Conservation (phyloP, 1,140 invertebrate genomes). For the Trachelipus rathkii region DNA sequence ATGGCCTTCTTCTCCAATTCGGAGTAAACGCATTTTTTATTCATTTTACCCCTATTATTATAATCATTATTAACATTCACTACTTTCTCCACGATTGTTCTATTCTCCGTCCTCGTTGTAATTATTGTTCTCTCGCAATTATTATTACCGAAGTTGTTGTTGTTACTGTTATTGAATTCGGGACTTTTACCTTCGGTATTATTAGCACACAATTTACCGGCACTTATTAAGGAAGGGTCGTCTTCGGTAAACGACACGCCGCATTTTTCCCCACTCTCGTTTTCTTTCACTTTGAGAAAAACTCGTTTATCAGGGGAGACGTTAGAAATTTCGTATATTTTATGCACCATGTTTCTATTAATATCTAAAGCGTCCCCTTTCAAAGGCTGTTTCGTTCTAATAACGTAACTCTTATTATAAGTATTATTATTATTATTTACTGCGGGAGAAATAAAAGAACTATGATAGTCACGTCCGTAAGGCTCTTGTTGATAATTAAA, state of each 20-base stretch:
- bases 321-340: neutral
- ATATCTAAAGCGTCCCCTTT: neutral
- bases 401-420: neutral
- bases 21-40: constrained; percentile 1
- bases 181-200: too few species aligned
- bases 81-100: neutral
- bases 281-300: neutral
- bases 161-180: too few species aligned
- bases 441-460: neutral
- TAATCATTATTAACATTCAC: neutral
- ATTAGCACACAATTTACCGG: too few species aligned
- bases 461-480: neutral
- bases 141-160: too few species aligned
- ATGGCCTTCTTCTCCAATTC: neutral
- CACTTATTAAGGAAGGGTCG: too few species aligned
- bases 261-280: neutral
- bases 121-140: neutral
- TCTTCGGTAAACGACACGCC: neutral
- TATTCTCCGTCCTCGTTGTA: neutral
- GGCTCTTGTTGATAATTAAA: neutral
- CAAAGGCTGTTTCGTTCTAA: neutral
- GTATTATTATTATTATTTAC: too few species aligned
- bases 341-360: neutral
- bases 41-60: neutral
- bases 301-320: neutral